phyloP scores from a whole-genome alignment of 2,113 vertebrate genomes.

The Syngnathoides biaculeatus region DNA sequence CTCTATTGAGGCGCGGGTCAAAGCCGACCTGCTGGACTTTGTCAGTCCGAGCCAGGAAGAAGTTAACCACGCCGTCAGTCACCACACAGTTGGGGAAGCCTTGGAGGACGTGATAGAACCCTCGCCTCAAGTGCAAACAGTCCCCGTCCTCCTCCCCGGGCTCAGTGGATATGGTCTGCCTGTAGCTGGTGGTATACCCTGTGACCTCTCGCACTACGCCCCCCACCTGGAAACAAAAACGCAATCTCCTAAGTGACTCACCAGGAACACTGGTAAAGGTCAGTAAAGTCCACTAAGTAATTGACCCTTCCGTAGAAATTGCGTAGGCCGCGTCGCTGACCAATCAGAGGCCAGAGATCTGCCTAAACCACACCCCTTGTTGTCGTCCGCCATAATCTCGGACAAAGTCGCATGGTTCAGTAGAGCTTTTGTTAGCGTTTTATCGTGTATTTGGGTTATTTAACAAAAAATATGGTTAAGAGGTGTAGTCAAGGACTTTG shows the following conservation, averaged over 20 bases:
- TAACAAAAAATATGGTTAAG: too few relatives aligned
- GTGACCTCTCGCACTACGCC: constrained; percentile 87
- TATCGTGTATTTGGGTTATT: too few relatives aligned
- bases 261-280: not conserved
- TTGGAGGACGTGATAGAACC: constrained; percentile 81
- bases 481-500: too few relatives aligned
- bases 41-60: constrained; percentile 86
- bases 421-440: too few relatives aligned
- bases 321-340: too few relatives aligned
- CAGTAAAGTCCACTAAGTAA: too few relatives aligned
- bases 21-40: constrained; percentile 87
- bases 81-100: constrained; percentile 88
- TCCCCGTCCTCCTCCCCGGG: constrained; percentile 80
- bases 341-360: too few relatives aligned
- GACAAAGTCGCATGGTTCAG: too few relatives aligned
- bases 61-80: constrained; percentile 89
- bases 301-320: too few relatives aligned
- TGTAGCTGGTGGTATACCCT: constrained; percentile 82
- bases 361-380: too few relatives aligned
- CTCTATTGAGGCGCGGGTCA: constrained; percentile 81
- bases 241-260: not conserved
- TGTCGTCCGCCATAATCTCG: too few relatives aligned
- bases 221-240: constrained; percentile 76
- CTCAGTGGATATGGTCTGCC: constrained; percentile 81
- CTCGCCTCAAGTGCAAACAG: constrained; percentile 79